A percentile compares a stretch with the other conserved stretches of the same genome.
phyloP scores from a whole-genome alignment of 2,797 vertebrate species.

The Peromyscus nudipes region DNA sequence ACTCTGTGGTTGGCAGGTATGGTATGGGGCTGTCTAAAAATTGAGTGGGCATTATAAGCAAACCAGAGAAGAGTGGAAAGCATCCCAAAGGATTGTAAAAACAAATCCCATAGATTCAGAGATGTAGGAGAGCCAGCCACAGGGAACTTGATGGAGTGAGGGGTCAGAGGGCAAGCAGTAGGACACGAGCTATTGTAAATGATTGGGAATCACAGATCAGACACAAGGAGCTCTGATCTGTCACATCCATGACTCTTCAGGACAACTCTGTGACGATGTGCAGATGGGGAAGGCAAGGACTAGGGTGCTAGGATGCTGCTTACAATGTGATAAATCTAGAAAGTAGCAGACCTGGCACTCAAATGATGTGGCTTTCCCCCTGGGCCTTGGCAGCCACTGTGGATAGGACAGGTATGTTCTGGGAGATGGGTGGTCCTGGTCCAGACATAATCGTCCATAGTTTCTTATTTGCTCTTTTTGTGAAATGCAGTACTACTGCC shows the following conservation, averaged over 20 bases:
- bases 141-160: neutral
- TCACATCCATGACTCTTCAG: neutral
- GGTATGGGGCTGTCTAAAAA: neutral
- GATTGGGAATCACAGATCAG: neutral
- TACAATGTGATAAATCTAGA: neutral
- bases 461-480: neutral
- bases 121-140: neutral
- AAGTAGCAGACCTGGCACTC: neutral
- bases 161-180: neutral
- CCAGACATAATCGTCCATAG: rapidly evolving
- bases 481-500: neutral
- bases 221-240: neutral
- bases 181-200: neutral
- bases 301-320: neutral
- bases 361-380: neutral
- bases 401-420: neutral
- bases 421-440: neutral
- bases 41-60: neutral
- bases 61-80: neutral
- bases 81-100: neutral
- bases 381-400: neutral
- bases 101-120: neutral
- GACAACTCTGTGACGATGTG: neutral
- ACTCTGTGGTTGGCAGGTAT: neutral
- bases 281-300: neutral